Percentiles rank a stretch among this genome's conserved stretches.
phyloP scores from a whole-genome alignment of 2,888 invertebrate species.

The Drosophila antonietae region DNA sequence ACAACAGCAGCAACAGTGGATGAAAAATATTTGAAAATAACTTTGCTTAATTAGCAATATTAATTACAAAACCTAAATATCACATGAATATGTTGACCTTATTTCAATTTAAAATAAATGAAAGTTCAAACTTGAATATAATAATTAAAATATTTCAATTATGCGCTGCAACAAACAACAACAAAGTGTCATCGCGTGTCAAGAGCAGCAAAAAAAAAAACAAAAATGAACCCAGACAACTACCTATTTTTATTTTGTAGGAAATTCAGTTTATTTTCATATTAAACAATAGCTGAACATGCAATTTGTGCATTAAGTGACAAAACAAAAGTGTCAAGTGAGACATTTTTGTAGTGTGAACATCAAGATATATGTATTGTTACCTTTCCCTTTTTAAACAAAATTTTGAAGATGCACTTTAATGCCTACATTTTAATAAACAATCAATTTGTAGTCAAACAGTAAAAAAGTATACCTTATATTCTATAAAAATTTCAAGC shows the following conservation, averaged over 20 bases:
- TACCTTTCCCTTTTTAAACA: slow-evolving; percentile 44
- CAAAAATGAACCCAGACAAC: slow-evolving; percentile 5
- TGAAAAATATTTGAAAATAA: slow-evolving; percentile 19
- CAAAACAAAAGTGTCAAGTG: slow-evolving; percentile 68
- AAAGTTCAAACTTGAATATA: slow-evolving; percentile 62
- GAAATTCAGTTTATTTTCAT: slow-evolving; percentile 61
- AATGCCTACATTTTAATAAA: background rate
- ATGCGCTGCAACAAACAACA: slow-evolving; percentile 18
- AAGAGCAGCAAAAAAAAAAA: slow-evolving; percentile 13
- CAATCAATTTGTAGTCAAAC: background rate
- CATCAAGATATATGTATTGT: slow-evolving; percentile 3
- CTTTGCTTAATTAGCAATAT: slow-evolving; percentile 64
- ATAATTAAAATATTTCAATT: slow-evolving; percentile 53
- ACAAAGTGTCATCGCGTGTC: slow-evolving; percentile 65
- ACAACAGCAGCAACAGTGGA: slow-evolving; percentile 14
- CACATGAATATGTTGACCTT: slow-evolving; percentile 41
- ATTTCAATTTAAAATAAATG: slow-evolving; percentile 46
- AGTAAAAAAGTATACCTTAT: background rate
- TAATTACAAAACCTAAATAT: slow-evolving; percentile 55
- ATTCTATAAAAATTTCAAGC: background rate
- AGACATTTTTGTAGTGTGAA: slow-evolving; percentile 47
- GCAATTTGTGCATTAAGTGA: slow-evolving; percentile 72
- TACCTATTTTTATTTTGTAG: slow-evolving; percentile 33
- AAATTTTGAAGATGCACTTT: slow-evolving; percentile 25
- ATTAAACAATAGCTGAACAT: slow-evolving; percentile 60